phyloP scores from a whole-genome alignment of 2,797 vertebrate genomes.

The Enteromius unitaeniatus region DNA sequence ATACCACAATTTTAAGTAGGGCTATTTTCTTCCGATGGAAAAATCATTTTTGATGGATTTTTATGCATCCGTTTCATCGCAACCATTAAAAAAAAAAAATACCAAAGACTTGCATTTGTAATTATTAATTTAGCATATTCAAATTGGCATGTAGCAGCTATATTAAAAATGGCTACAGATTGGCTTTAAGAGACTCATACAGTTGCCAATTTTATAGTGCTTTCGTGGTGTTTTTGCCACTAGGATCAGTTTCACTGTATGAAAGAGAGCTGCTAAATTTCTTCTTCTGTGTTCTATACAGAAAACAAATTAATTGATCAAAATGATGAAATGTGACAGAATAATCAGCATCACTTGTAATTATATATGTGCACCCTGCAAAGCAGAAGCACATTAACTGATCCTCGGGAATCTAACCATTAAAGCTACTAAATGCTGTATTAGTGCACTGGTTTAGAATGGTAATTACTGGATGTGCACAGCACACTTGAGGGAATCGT shows the following conservation, averaged over 20 bases:
- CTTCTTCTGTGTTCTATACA: not conserved
- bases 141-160: not conserved
- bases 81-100: too few species aligned
- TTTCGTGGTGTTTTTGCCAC: not conserved
- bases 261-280: not conserved
- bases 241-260: not conserved
- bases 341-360: not conserved
- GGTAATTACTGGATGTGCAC: constrained; percentile 24
- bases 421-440: constrained; percentile 9
- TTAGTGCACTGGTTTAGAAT: constrained; percentile 1
- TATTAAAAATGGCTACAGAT: not conserved
- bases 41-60: not conserved
- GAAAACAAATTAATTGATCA: too few species aligned
- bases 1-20: not conserved
- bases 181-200: not conserved
- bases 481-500: constrained; percentile 10
- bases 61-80: too few species aligned
- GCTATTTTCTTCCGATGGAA: not conserved
- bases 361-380: not conserved
- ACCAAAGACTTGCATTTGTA: too few species aligned
- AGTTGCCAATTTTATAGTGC: not conserved
- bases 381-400: not conserved
- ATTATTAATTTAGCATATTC: not conserved
- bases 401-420: not conserved
- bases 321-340: too few species aligned